Evolutionary conservation across 2,797 vertebrate genomes (phyloP).

Genomic region (Sylvia borin): DNA sequence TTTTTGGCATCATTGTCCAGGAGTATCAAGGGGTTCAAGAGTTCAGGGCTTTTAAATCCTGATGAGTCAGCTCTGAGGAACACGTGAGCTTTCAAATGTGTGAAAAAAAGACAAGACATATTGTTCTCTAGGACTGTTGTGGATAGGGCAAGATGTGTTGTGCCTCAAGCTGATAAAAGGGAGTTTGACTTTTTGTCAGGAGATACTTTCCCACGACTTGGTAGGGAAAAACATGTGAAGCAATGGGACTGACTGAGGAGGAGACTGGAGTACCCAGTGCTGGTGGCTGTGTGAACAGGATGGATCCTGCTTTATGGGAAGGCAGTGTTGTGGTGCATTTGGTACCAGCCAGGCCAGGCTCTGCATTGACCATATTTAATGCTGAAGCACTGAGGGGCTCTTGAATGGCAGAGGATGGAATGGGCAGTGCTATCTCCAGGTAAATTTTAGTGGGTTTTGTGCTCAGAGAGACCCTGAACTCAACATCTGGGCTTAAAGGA

Average conservation of each 20-base stretch:
- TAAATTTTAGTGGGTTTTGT: background rate
- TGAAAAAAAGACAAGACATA: background rate
- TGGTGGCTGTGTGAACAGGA: background rate
- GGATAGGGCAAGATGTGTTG: background rate
- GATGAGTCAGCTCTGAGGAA: background rate
- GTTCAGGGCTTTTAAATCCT: background rate
- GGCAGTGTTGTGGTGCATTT: background rate
- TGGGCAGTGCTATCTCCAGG: background rate
- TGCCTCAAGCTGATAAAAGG: background rate
- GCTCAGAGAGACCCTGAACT: background rate
- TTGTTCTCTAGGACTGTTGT: background rate
- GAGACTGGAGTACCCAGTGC: background rate
- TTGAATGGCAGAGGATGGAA: background rate
- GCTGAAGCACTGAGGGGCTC: background rate
- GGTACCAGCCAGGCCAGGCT: background rate
- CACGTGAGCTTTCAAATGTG: background rate
- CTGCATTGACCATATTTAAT: background rate
- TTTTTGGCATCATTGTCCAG: background rate
- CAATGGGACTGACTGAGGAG: background rate
- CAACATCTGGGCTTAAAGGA: background rate
- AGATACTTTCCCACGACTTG: background rate
- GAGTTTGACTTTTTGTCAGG: background rate
- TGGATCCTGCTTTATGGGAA: background rate
- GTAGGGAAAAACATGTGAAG: background rate
- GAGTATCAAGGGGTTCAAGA: background rate